These are phyloP conservation scores for Orcinus orca DNA, from an alignment of 2,113 vertebrate genomes.

Conservation along the genomic window DNA sequence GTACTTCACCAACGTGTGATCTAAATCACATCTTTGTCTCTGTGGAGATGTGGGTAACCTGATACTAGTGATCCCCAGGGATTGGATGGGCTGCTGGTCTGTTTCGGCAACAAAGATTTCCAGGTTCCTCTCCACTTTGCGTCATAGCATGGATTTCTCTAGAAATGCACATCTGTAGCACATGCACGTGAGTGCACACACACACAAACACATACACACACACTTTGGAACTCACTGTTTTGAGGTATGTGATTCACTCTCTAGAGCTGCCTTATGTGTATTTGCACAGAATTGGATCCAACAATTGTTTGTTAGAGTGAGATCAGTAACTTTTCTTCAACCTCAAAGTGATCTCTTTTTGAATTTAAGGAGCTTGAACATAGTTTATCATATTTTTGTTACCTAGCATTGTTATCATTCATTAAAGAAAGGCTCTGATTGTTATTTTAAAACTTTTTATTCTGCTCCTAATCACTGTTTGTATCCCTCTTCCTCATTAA, in stretches of 20 bases:
- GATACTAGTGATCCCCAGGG: neutral
- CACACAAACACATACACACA: neutral
- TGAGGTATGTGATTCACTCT: neutral
- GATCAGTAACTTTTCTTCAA: neutral
- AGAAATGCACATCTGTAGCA: neutral
- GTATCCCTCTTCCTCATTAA: neutral
- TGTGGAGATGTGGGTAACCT: neutral
- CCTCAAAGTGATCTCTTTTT: neutral
- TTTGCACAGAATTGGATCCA: neutral
- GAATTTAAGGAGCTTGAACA: neutral
- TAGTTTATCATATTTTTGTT: neutral
- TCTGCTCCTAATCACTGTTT: neutral
- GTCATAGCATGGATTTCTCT: neutral
- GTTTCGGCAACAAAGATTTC: neutral
- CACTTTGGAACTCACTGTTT: neutral
- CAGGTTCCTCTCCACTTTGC: neutral
- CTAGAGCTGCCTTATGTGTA: neutral
- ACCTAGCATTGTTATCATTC: neutral
- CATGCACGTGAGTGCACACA: fast-evolving
- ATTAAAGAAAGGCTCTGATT: neutral
- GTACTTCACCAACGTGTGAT: neutral
- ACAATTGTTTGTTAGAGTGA: neutral
- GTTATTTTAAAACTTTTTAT: neutral
- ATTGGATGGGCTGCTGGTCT: neutral
- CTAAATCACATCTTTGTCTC: neutral